These are phyloP conservation scores for Electrona antarctica DNA, from an alignment of 2,113 vertebrate species.

Conservation along the genomic window DNA sequence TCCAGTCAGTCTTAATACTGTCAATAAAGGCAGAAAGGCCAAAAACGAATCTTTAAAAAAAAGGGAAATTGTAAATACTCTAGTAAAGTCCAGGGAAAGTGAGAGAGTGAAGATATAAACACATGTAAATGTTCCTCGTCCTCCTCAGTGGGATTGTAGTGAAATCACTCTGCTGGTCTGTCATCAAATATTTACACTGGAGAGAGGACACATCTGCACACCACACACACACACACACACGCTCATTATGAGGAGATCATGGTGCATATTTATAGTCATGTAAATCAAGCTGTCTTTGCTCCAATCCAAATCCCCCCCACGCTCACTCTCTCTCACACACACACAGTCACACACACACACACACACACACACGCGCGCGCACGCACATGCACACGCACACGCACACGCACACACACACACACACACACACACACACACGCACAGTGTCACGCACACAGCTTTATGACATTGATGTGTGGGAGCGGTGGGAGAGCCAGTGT, in stretches of 20 bases:
- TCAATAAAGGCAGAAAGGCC: too few species aligned
- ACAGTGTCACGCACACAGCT: conserved; percentile 15
- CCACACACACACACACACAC: too few species aligned
- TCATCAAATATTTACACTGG: conserved; percentile 69
- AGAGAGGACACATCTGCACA: conserved; percentile 61
- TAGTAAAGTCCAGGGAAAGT: too few species aligned
- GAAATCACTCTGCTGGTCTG: conserved; percentile 48
- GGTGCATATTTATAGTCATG: conserved; percentile 53
- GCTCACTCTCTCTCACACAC: conserved; percentile 11
- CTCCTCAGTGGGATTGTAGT: conserved; percentile 36
- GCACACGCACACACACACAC: too few species aligned
- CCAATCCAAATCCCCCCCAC: conserved; percentile 1
- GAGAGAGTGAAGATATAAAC: too few species aligned
- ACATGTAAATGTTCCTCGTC: too few species aligned
- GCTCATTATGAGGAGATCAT: conserved; percentile 59
- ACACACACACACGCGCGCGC: too few species aligned
- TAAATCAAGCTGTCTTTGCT: conserved; percentile 64
- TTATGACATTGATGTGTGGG: conserved; percentile 43
- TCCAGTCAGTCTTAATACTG: too few species aligned
- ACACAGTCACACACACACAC: neutral
- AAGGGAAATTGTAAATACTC: too few species aligned
- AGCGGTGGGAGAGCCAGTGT: conserved; percentile 52
- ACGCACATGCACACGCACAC: neutral
- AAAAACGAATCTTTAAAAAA: too few species aligned
- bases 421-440: too few species aligned